Evolutionary conservation across 2,888 invertebrate genomes (phyloP).

Genomic region (Dicyrtomina minuta): DNA sequence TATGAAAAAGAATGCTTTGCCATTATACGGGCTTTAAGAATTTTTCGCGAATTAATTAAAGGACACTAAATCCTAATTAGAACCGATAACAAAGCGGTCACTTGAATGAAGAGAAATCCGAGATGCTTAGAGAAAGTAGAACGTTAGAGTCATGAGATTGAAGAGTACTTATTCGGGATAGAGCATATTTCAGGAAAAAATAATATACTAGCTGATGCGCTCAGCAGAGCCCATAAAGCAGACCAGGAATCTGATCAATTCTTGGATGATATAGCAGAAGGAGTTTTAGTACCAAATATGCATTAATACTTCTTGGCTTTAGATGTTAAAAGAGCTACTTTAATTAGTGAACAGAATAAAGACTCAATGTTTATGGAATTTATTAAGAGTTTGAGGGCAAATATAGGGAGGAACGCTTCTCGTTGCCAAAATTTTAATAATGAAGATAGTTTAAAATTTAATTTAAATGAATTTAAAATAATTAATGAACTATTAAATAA

Average conservation of each 20-base stretch:
- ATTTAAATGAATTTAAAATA: too few species aligned
- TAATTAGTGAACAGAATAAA: not conserved
- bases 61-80: not conserved
- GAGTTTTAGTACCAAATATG: not conserved
- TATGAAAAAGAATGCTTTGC: too few species aligned
- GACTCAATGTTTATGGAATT: not conserved
- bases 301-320: not conserved
- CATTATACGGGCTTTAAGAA: not conserved
- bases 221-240: not conserved
- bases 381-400: not conserved
- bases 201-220: not conserved
- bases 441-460: not conserved
- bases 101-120: not conserved
- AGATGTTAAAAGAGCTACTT: not conserved
- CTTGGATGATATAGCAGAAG: too few species aligned
- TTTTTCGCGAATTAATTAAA: not conserved
- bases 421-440: not conserved
- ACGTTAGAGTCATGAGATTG: not conserved
- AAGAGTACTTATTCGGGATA: not conserved
- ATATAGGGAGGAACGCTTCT: too few species aligned
- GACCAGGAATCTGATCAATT: not conserved
- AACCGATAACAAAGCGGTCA: too few species aligned
- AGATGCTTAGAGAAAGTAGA: too few species aligned
- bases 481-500: too few species aligned
- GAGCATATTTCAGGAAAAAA: conserved; percentile 3